phyloP scores from a whole-genome alignment of 1,140 invertebrate species.

The Copidosoma floridanum region DNA sequence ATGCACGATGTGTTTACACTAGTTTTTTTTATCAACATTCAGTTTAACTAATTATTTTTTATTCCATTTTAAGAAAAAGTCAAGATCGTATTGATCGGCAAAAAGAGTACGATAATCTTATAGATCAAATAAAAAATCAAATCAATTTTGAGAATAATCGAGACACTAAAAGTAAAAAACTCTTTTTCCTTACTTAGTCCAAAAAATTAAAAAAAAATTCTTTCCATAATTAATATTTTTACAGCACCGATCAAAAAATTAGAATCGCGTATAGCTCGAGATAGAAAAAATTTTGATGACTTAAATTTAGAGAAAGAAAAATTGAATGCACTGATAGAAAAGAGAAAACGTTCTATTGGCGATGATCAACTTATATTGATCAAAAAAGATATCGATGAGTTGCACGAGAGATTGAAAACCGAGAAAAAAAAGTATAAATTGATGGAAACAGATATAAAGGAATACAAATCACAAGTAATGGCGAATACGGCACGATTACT shows the following conservation, averaged over 20 bases:
- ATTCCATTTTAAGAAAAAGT: conserved; percentile 68
- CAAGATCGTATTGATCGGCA: conserved; percentile 85
- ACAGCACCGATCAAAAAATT: conserved; percentile 1
- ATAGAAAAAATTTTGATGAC: background rate
- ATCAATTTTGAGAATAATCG: conserved; percentile 88
- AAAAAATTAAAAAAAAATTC: too few species aligned
- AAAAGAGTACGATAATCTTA: conserved; percentile 91
- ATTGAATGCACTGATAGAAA: conserved; percentile 33
- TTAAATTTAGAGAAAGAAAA: background rate
- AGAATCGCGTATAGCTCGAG: background rate
- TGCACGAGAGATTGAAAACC: too few species aligned
- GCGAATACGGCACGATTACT: background rate
- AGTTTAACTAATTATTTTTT: conserved; percentile 3
- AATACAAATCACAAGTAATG: background rate
- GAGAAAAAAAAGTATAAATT: background rate
- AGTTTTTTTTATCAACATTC: background rate
- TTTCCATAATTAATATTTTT: background rate
- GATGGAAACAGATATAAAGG: background rate
- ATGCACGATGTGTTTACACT: background rate
- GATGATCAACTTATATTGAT: too few species aligned
- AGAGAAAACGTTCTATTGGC: conserved; percentile 65
- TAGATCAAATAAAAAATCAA: conserved; percentile 85
- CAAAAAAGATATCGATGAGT: too few species aligned
- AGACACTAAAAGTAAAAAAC: conserved; percentile 81
- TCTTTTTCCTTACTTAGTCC: too few species aligned